Evolutionary conservation across 2,797 vertebrate species (phyloP).

Genomic region (Danio jaintianensis): DNA sequence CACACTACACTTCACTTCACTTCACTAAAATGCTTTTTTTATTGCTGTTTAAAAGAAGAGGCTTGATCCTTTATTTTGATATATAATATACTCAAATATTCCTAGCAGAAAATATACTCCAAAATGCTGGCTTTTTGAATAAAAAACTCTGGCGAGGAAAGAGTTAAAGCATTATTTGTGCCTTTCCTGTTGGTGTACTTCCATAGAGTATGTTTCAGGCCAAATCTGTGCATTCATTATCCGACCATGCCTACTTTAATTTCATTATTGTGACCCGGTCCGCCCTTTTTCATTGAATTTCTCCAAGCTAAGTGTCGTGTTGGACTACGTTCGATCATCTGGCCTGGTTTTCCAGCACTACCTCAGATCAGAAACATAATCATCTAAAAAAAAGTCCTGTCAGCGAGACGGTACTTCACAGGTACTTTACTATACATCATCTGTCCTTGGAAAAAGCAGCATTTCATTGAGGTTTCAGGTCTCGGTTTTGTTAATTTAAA

Average conservation of each 20-base stretch:
- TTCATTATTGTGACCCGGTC: not conserved
- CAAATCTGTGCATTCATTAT: not conserved
- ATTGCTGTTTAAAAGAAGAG: too few species aligned
- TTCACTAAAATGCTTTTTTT: too few species aligned
- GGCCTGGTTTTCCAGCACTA: conserved; percentile 69
- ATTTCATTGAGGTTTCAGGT: conserved; percentile 71
- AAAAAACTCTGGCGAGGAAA: too few species aligned
- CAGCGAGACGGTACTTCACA: conserved; percentile 69
- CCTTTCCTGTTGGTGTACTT: conserved; percentile 1
- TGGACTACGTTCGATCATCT: conserved; percentile 1
- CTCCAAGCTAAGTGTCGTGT: not conserved
- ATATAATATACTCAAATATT: too few species aligned
- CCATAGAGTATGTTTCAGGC: conserved; percentile 8
- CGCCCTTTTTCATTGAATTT: not conserved
- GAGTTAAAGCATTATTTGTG: not conserved
- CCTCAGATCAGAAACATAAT: conserved; percentile 77
- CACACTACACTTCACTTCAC: too few species aligned
- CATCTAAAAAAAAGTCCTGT: conserved; percentile 66
- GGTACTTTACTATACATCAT: conserved; percentile 65
- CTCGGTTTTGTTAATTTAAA: conserved; percentile 78
- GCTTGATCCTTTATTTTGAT: too few species aligned
- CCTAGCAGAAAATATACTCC: too few species aligned
- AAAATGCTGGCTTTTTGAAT: too few species aligned
- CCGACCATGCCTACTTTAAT: not conserved
- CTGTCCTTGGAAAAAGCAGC: conserved; percentile 53